Conservation (phyloP, 1,140 invertebrate genomes). For the Chrysopa pallens region DNA sequence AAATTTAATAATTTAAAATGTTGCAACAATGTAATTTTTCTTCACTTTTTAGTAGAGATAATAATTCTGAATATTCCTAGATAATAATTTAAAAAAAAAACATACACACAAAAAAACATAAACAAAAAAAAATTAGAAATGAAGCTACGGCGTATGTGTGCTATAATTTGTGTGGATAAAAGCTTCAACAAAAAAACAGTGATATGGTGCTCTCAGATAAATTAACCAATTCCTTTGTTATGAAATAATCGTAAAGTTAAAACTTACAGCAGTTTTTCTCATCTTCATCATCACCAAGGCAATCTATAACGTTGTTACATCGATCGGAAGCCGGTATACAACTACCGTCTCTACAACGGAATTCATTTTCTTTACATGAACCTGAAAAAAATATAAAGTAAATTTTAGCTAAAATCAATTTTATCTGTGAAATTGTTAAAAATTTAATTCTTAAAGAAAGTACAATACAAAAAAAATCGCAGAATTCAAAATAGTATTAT, state of each 20-base stretch:
- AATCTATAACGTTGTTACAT: conserved; percentile 30
- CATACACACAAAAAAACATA: background rate
- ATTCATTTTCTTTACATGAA: conserved; percentile 32
- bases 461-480: too few species aligned
- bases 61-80: too few species aligned
- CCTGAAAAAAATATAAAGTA: background rate
- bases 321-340: conserved; percentile 25
- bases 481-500: too few species aligned
- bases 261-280: conserved; percentile 13
- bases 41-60: too few species aligned
- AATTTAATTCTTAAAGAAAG: too few species aligned
- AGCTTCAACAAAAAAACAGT: background rate
- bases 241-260: too few species aligned
- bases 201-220: too few species aligned
- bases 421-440: too few species aligned
- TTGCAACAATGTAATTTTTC: too few species aligned
- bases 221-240: too few species aligned
- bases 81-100: background rate
- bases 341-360: conserved; percentile 27
- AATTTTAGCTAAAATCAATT: too few species aligned
- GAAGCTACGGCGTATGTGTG: background rate
- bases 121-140: background rate
- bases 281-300: conserved; percentile 31
- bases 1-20: too few species aligned
- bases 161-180: conserved; percentile 1